Evolutionary conservation across 2,888 invertebrate genomes (phyloP).

Genomic region (Ennomos erosarius): DNA sequence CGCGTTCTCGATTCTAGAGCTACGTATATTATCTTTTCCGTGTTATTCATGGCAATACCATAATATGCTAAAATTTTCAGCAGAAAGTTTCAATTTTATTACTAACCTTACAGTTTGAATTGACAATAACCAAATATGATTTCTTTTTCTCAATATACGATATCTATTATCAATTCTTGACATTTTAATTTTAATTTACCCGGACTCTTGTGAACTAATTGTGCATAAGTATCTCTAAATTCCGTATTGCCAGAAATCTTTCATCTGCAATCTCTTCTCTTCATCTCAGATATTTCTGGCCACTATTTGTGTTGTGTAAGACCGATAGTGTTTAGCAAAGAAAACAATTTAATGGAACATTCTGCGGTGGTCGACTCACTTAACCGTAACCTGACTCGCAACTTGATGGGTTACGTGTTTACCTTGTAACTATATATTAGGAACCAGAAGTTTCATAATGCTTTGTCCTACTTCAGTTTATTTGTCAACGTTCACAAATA

Average conservation of each 20-base stretch:
- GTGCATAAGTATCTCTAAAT: no score
- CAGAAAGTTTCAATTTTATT: no score
- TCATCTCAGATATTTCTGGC: conserved; percentile 39
- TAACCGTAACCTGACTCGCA: conserved; percentile 74
- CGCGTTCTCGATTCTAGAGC: no score
- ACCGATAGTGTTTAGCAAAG: conserved; percentile 65
- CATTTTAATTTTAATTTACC: no score
- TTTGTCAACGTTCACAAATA: conserved; percentile 54
- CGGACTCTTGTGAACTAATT: no score
- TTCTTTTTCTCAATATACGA: no score
- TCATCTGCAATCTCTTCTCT: conserved; percentile 5
- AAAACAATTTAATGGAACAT: conserved; percentile 81
- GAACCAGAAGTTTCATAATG: conserved; percentile 69
- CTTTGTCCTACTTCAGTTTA: conserved; percentile 68
- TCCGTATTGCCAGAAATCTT: neutral
- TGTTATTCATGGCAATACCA: no score
- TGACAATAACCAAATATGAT: no score
- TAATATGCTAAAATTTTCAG: no score
- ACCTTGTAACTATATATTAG: conserved; percentile 70
- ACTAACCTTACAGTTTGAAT: no score
- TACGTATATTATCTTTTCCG: no score
- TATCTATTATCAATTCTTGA: no score
- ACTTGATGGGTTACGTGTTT: conserved; percentile 78
- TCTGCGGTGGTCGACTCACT: conserved; percentile 79
- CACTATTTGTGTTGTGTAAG: conserved; percentile 52